Conservation (phyloP, 2,888 invertebrate genomes). For the Mamestra brassicae region DNA sequence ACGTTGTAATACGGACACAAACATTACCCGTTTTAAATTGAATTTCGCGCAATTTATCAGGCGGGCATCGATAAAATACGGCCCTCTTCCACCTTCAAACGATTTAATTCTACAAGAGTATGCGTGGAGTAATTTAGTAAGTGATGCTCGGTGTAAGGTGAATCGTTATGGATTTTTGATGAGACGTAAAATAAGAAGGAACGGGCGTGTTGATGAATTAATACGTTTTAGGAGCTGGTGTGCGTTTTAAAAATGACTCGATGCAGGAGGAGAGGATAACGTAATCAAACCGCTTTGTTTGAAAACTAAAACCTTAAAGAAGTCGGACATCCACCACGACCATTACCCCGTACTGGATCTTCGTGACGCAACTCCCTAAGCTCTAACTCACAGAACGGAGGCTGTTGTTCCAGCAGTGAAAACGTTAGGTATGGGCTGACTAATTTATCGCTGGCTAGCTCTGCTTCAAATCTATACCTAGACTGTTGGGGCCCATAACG, state of each 20-base stretch:
- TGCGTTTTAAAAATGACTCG: not conserved
- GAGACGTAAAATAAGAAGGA: slow-evolving; percentile 2
- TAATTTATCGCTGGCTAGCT: not conserved
- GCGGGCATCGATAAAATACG: slow-evolving; percentile 83
- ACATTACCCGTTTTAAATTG: slow-evolving; percentile 90
- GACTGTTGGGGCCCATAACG: not conserved
- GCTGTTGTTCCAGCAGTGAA: not conserved
- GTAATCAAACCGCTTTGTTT: not conserved
- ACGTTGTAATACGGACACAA: slow-evolving; percentile 88
- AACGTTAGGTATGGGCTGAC: not conserved
- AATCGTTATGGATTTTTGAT: slow-evolving; percentile 40
- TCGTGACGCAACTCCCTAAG: no score
- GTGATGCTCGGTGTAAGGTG: slow-evolving; percentile 67
- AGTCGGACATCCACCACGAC: not conserved
- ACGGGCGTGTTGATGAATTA: no score
- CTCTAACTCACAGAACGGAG: not conserved
- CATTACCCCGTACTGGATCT: not conserved
- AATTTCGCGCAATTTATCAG: slow-evolving; percentile 88
- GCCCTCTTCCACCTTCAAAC: slow-evolving; percentile 75
- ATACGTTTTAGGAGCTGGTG: not conserved
- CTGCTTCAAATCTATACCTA: not conserved
- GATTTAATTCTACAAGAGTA: slow-evolving; percentile 81
- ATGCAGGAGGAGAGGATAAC: no score
- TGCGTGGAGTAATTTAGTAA: slow-evolving; percentile 78
- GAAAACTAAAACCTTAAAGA: not conserved